Evolutionary conservation across 2,113 vertebrate species (phyloP).

Genomic region (Corvus hawaiiensis): DNA sequence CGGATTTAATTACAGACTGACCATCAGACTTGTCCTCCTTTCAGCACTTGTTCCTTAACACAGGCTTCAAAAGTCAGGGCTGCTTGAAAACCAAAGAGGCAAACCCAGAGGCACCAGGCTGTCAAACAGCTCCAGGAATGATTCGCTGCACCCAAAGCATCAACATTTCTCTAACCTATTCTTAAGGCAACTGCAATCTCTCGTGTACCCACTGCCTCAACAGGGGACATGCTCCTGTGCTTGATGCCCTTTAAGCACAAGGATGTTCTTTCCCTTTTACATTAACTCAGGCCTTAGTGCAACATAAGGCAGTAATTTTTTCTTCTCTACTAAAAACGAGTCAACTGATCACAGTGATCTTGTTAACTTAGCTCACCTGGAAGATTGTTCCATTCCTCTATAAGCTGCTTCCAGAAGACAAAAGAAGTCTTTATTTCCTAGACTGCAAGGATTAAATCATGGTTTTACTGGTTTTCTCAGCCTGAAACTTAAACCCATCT

Average conservation of each 20-base stretch:
- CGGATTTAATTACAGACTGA: neutral
- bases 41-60: conserved; percentile 7
- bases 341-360: neutral
- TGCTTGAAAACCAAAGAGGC: neutral
- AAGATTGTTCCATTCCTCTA: neutral
- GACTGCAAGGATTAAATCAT: neutral
- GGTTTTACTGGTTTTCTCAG: neutral
- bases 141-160: neutral
- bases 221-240: neutral
- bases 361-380: neutral
- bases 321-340: neutral
- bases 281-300: neutral
- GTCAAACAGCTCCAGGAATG: neutral
- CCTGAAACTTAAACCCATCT: neutral
- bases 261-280: neutral
- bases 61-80: neutral
- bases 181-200: neutral
- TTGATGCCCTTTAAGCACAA: neutral
- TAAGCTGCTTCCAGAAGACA: neutral
- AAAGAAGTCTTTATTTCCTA: neutral
- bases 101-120: neutral
- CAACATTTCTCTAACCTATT: neutral
- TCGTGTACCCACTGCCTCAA: neutral
- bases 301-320: neutral
- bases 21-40: neutral